A percentile compares a stretch with the other conserved stretches of the same genome.
Evolutionary conservation across 2,113 vertebrate genomes (phyloP).

Genomic region (Turdus rufiventris): DNA sequence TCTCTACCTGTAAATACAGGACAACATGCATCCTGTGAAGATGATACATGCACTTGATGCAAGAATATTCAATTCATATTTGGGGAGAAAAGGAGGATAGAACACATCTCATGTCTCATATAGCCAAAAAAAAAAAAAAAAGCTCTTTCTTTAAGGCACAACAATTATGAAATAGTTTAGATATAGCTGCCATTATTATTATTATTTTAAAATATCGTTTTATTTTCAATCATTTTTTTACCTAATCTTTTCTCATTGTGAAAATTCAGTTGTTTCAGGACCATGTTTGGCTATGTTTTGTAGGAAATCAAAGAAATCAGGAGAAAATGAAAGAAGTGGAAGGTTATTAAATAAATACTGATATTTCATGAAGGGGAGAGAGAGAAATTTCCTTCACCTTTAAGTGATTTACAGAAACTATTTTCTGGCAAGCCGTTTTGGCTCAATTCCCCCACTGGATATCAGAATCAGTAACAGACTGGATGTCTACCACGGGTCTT

Average conservation of each 20-base stretch:
- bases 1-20: neutral
- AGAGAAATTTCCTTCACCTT: neutral
- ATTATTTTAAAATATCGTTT: neutral
- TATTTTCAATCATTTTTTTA: neutral
- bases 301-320: neutral
- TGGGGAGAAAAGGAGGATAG: neutral
- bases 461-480: neutral
- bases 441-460: neutral
- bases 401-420: neutral
- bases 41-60: neutral
- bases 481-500: neutral
- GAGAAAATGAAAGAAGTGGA: neutral
- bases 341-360: neutral
- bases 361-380: neutral
- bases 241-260: neutral
- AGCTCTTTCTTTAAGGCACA: neutral
- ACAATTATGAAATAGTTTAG: neutral
- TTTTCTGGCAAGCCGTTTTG: neutral
- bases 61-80: neutral
- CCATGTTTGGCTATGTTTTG: neutral
- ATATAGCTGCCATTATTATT: neutral
- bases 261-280: neutral
- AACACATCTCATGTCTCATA: neutral
- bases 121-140: neutral
- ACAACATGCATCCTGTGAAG: neutral